Base-by-base conservation (phyloP, 2,888 invertebrate genomes). In the Norana najaformis region DNA sequence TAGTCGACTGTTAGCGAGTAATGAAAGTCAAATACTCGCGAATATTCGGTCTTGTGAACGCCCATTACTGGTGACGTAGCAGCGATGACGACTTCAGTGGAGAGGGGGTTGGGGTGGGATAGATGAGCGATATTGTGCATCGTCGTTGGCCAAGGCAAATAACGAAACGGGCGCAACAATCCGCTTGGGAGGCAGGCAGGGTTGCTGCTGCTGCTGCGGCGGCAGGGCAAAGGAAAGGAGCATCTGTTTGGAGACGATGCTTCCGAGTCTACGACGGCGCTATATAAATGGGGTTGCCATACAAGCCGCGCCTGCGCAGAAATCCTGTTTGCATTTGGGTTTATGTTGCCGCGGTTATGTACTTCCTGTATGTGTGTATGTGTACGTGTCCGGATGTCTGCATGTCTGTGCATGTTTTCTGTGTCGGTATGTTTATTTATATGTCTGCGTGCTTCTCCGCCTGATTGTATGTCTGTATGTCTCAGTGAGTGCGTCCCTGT, bases 241-340 rank as follows among this genome's bases (percentile, higher is more conserved):
- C 85, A 85, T 85, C 85, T 85, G 85, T 85, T 85, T 85, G 30
- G 69, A 69, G 69, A 69, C 69, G 69, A 8, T 0, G 69, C 69
- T 69, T 69, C 69, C 69, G 69, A 69, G 69, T 69, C n/a, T 30
- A 16, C 69, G 69, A 69, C 2, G 34, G 36, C 36, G 85, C 85
- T 85, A 18, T 23, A 36, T 85, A 36, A 36, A 85, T 85, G 85
- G 35, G 1, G 36, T 53, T 53, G 85, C 37, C 85, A 37, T 85
- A 85, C 13, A 85, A 85, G 37, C 85, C 37, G 85, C 83, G 83
- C 34, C 85, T 16, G 85, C 85, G 85, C 85, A 85, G 85, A 85
- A 85, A 85, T 85, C 85, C 85, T 85, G 85, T 85, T 85, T 85
- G 85, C 85, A n/a, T 23, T 85, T 85, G 11, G 85, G 85, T 85